These are phyloP conservation scores for Leptinotarsa texana DNA, from an alignment of 1,140 invertebrate genomes.

Conservation along the genomic window DNA sequence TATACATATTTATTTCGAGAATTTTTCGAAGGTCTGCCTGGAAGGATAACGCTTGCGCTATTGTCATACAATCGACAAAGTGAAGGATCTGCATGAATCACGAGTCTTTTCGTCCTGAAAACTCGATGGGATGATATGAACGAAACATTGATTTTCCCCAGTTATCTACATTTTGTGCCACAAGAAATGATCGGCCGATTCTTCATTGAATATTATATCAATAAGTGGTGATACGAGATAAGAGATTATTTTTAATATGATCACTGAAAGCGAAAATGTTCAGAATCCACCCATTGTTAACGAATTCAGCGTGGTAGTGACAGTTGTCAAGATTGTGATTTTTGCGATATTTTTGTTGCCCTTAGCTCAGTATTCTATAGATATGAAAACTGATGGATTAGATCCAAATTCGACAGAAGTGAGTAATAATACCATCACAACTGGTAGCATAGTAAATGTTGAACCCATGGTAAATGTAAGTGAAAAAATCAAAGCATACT, in stretches of 20 bases:
- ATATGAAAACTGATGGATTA: neutral
- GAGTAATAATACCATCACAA: neutral
- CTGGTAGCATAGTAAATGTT: neutral
- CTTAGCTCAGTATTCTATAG: neutral
- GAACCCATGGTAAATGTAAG: neutral
- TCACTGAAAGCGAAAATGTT: neutral
- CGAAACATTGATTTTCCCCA: conserved; percentile 1
- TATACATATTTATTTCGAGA: too few species aligned
- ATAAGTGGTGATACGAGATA: neutral
- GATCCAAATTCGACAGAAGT: neutral
- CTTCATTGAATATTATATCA: neutral
- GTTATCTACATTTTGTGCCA: neutral
- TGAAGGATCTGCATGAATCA: neutral
- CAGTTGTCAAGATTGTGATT: neutral
- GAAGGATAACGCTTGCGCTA: neutral
- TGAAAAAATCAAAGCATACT: neutral
- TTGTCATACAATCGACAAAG: neutral
- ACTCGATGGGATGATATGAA: neutral
- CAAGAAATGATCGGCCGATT: neutral
- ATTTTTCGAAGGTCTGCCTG: neutral
- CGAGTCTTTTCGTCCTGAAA: neutral
- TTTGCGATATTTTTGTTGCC: neutral
- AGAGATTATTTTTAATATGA: neutral
- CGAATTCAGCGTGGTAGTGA: conserved; percentile 4
- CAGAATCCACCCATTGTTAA: neutral